Conservation (phyloP, 2,113 vertebrate genomes). For the Aspidoscelis tigris region DNA sequence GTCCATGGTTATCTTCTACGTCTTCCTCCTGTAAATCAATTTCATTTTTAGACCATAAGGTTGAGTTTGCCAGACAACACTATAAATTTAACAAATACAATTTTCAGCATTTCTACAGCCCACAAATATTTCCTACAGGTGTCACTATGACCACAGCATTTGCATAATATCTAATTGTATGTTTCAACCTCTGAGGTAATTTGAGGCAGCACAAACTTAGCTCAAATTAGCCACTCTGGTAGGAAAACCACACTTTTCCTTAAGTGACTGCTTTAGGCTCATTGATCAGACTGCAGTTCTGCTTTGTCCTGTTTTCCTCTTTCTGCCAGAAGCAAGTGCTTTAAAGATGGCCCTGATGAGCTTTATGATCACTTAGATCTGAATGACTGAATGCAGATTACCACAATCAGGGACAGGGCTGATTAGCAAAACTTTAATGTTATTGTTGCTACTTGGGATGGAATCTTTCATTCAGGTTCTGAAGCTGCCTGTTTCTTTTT, state of each 20-base stretch:
- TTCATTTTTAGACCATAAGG: not conserved
- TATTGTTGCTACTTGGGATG: not conserved
- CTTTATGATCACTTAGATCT: constrained; percentile 23
- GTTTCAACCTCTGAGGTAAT: constrained; percentile 8
- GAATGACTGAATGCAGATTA: constrained; percentile 19
- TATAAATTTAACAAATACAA: not conserved
- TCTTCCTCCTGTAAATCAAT: not conserved
- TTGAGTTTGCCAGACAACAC: not conserved
- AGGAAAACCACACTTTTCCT: constrained; percentile 1
- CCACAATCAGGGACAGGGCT: constrained; percentile 21
- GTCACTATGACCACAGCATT: constrained; percentile 26
- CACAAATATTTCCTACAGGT: constrained; percentile 13
- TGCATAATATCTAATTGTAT: constrained; percentile 26
- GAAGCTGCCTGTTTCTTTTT: not conserved
- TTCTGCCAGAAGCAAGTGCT: not conserved
- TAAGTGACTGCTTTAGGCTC: constrained; percentile 22
- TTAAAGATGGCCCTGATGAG: constrained; percentile 25
- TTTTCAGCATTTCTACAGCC: not conserved
- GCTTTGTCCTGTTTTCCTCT: not conserved
- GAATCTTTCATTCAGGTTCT: not conserved
- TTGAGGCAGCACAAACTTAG: constrained; percentile 22
- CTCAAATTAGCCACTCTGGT: not conserved
- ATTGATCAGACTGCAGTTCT: constrained; percentile 19
- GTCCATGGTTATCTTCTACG: not conserved
- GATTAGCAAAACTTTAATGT: constrained; percentile 16